Base-by-base conservation (phyloP, 2,113 vertebrate species). In the Orycteropus afer region DNA sequence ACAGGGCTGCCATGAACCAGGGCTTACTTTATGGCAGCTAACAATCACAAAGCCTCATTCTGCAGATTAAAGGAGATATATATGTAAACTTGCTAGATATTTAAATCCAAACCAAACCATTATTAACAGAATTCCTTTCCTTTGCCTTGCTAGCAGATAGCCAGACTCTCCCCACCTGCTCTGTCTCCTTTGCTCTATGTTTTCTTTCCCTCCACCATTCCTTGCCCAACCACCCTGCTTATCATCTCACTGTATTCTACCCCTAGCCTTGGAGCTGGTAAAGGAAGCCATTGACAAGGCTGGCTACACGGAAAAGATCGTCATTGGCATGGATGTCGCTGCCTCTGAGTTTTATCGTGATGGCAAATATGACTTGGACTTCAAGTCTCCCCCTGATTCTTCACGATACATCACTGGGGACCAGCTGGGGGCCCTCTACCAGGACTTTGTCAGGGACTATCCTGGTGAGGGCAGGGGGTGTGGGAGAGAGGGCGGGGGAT, bases 261-360 rank as follows among this genome's bases (percentile, higher is more conserved):
- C 47, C 69, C 78, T 97, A 99, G 99, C 99, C 87, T 97, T 99
- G 98, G 99, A 99, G 97, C 98, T 99, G 93, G 98, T 99, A 88
- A 99, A 99, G 97, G 99, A 99, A 69, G 99, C 99, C 88, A 99
- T 99, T 0, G 99, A 99, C 95, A 99, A 99, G 95, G 99, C 99
- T 0, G 99, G 99, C 69, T 99, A 99, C 97, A 99, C 99, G 0
- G 99, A 99, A 93, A 99, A 99, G 98, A 99, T 99, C n/a, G 99
- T 99, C 97, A 99, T 99, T 0, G 99, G 99, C 37, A 99, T 99
- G 99, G 99, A 99, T 7, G 99, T 99, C 0, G 99, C 99, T 4
- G 99, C 99, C 65, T 99, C 99, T 0, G 99, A 99, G 97, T 99
- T 99, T 97, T 98, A 99, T 95, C 99, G 98, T 0, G 99, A 99